Percentiles rank a stretch among this genome's conserved stretches.
These are phyloP conservation scores for Epizoanthus scotinus DNA, from an alignment of 92 coral and sea anemone genomes.

Conservation along the genomic window DNA sequence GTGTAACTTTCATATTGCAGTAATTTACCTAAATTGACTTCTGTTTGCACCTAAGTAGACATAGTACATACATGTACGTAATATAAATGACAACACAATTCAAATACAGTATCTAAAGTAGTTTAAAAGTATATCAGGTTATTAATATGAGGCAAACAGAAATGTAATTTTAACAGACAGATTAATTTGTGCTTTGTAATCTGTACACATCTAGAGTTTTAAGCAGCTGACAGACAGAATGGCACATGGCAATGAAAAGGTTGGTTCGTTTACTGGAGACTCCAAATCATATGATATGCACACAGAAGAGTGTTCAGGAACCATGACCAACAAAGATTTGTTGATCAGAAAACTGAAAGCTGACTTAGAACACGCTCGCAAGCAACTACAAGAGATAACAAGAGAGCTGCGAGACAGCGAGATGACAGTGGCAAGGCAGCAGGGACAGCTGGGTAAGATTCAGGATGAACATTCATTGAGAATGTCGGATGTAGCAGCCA, in stretches of 20 bases:
- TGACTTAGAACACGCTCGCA: slow-evolving; percentile 85
- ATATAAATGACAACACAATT: too few species aligned
- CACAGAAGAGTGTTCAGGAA: slow-evolving; percentile 89
- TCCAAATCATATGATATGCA: slow-evolving; percentile 82
- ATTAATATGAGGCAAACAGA: too few species aligned
- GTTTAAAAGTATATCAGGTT: too few species aligned
- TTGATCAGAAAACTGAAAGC: slow-evolving; percentile 83
- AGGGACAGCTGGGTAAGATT: slow-evolving; percentile 91
- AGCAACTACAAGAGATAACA: slow-evolving; percentile 79
- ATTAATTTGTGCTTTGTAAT: not conserved
- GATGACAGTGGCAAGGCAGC: slow-evolving; percentile 79
- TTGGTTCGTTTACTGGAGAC: slow-evolving; percentile 84
- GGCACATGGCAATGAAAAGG: slow-evolving; percentile 77
- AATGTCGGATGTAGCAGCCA: slow-evolving; percentile 79
- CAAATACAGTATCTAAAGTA: too few species aligned
- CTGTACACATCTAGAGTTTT: slow-evolving; percentile 46
- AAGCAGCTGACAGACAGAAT: slow-evolving; percentile 69
- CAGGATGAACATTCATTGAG: slow-evolving; percentile 84
- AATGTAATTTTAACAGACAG: too few species aligned
- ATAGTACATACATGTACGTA: too few species aligned
- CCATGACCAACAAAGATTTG: slow-evolving; percentile 88
- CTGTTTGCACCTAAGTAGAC: too few species aligned
- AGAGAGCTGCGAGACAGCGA: slow-evolving; percentile 81
- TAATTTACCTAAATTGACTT: too few species aligned
- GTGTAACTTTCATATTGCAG: too few species aligned